Evolutionary conservation across 2,797 vertebrate species (phyloP), one percentile per base, ranked within the genome.

Genomic region (Myotis planiceps): DNA sequence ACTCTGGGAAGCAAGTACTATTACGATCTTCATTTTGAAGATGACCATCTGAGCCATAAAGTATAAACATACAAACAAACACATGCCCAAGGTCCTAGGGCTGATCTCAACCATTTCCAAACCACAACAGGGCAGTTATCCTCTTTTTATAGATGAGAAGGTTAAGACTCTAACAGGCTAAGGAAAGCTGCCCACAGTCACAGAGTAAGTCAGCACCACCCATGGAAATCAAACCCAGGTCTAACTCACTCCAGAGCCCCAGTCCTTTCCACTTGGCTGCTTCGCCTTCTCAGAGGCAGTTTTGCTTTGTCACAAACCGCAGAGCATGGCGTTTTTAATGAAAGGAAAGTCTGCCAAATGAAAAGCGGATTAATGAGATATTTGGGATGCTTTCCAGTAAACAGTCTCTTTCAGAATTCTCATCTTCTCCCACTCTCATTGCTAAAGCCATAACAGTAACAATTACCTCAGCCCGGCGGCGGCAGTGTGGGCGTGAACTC

Each of bases 351-450:
- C 94, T 96, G 84, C 55, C 66, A 97, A 93, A 92, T 93, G 94
- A 92, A 97, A 97, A 93, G 92, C 72, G 93, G 83, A 96, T 96
- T 96, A 97, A 95, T 92, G 93, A 93, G 95, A 85, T 97, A 93
- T 85, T 97, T 97, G 94, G 95, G 81, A 88, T 94, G 81, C 42
- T 94, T 90, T 92, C 47, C 83, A 96, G 84, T 92, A 97, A 97
- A 97, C 82, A 97, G 90, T 95, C 83, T 96, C 81, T 96, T 95
- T 92, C 94, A 79, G 86, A 93, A 93, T 93, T 92, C 80, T 95
- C 83, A 97, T 97, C 81, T 88, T 97, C 94, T 97, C 93, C 89
- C 93, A 97, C 81, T 94, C 88, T 82, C 81, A 66, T 82, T 85
- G 51, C 51, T 94, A 39, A 96, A 93, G 80, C 81, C 25, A 0